phyloP scores from a whole-genome alignment of 2,113 vertebrate genomes.

The Xenopus laevis region DNA sequence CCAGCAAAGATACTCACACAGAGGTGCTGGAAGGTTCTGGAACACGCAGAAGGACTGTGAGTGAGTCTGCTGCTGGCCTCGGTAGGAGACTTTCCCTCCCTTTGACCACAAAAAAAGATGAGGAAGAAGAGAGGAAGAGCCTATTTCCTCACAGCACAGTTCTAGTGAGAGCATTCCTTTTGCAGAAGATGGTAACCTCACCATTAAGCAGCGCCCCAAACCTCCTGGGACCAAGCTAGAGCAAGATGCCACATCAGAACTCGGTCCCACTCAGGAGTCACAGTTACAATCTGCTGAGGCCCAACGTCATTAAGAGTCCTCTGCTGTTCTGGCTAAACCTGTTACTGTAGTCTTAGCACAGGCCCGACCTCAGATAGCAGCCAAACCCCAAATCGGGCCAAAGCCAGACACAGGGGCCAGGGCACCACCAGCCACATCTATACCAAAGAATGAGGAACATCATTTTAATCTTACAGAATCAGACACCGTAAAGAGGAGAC shows the following conservation, averaged over 20 bases:
- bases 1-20: constrained; percentile 14
- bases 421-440: not conserved
- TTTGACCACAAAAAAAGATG: constrained; percentile 52
- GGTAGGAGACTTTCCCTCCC: constrained; percentile 40
- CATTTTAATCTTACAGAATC: constrained; percentile 94
- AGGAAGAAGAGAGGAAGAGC: constrained; percentile 34
- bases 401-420: constrained; percentile 15
- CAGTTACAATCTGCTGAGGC: accelerated
- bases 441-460: constrained; percentile 55
- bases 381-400: constrained; percentile 12
- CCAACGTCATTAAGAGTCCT: accelerated
- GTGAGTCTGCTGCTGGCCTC: constrained; percentile 59
- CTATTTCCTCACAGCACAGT: constrained; percentile 64
- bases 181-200: constrained; percentile 90
- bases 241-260: not conserved
- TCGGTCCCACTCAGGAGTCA: constrained; percentile 32
- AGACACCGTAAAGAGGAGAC: constrained; percentile 87
- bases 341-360: not conserved
- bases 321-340: not conserved
- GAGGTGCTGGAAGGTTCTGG: constrained; percentile 50
- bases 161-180: constrained; percentile 83
- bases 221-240: constrained; percentile 45
- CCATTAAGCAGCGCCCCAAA: constrained; percentile 90
- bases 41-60: constrained; percentile 68
- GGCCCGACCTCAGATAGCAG: constrained; percentile 2